These are phyloP conservation scores for Sinocyclocheilus rhinocerous DNA, from an alignment of 2,113 vertebrate species.

Conservation along the genomic window DNA sequence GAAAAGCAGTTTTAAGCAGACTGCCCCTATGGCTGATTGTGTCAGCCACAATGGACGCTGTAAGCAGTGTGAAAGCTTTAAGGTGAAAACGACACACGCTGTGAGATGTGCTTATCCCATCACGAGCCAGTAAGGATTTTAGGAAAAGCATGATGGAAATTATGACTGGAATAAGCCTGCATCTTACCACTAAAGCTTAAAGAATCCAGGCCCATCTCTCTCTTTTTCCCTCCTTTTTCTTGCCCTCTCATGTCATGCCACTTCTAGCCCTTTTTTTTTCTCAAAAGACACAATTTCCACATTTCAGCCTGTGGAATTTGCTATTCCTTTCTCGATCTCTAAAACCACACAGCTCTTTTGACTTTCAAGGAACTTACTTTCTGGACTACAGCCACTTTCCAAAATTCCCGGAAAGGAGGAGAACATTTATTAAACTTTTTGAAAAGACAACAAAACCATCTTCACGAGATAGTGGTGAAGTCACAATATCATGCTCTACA, in stretches of 20 bases:
- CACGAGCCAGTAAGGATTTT: slow-evolving; percentile 78
- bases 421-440: slow-evolving; percentile 50
- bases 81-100: slow-evolving; percentile 75
- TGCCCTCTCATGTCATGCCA: background rate
- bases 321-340: slow-evolving; percentile 41
- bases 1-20: slow-evolving; percentile 71
- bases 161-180: slow-evolving; percentile 76
- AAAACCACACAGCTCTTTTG: slow-evolving; percentile 50
- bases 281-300: slow-evolving; percentile 20
- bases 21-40: slow-evolving; percentile 73
- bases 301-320: slow-evolving; percentile 45
- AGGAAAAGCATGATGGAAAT: slow-evolving; percentile 79
- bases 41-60: slow-evolving; percentile 76
- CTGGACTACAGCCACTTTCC: slow-evolving; percentile 46
- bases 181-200: slow-evolving; percentile 65
- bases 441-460: slow-evolving; percentile 35
- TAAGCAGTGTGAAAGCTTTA: slow-evolving; percentile 75
- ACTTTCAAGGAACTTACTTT: slow-evolving; percentile 50
- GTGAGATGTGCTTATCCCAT: slow-evolving; percentile 76
- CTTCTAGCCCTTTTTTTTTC: slow-evolving; percentile 32
- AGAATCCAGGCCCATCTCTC: slow-evolving; percentile 33
- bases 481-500: background rate
- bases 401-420: slow-evolving; percentile 50
- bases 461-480: slow-evolving; percentile 10
- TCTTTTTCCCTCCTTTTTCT: slow-evolving; percentile 13